phyloP scores from a whole-genome alignment of 2,888 invertebrate genomes.

The Idaea aversata region DNA sequence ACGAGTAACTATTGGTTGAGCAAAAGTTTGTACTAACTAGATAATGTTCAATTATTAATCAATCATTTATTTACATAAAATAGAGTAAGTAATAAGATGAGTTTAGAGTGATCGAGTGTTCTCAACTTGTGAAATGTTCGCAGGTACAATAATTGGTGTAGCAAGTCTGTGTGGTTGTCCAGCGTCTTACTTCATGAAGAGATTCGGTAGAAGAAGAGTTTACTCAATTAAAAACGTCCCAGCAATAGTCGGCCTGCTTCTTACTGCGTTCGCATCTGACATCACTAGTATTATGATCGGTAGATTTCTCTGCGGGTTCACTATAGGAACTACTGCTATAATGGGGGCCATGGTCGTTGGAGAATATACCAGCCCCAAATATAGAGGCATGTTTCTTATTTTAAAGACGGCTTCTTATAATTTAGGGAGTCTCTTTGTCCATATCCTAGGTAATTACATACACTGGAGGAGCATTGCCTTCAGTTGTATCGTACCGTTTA shows the following conservation, averaged over 20 bases:
- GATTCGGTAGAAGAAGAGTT: constrained; percentile 14
- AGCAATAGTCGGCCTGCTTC: constrained; percentile 28
- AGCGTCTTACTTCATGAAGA: neutral
- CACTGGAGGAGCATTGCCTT: constrained; percentile 39
- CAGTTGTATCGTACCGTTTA: constrained; percentile 25
- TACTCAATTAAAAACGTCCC: constrained; percentile 19
- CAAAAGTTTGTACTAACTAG: too few species aligned
- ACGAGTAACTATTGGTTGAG: too few species aligned
- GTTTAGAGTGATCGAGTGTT: neutral
- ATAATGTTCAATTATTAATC: too few species aligned
- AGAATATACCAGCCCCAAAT: constrained; percentile 34
- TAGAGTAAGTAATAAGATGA: too few species aligned
- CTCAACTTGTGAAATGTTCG: neutral
- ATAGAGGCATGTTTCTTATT: constrained; percentile 37
- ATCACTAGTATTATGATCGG: constrained; percentile 35
- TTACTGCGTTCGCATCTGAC: constrained; percentile 33
- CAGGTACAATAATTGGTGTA: neutral
- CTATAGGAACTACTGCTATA: constrained; percentile 27
- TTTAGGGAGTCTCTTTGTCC: constrained; percentile 29
- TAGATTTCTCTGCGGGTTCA: constrained; percentile 32
- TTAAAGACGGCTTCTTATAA: constrained; percentile 28
- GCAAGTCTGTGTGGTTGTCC: neutral
- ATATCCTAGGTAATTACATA: constrained; percentile 30
- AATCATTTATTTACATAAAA: too few species aligned
- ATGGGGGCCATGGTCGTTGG: constrained; percentile 36